Evolutionary conservation across 1,140 invertebrate genomes (phyloP).

Genomic region (Drosophila orena): DNA sequence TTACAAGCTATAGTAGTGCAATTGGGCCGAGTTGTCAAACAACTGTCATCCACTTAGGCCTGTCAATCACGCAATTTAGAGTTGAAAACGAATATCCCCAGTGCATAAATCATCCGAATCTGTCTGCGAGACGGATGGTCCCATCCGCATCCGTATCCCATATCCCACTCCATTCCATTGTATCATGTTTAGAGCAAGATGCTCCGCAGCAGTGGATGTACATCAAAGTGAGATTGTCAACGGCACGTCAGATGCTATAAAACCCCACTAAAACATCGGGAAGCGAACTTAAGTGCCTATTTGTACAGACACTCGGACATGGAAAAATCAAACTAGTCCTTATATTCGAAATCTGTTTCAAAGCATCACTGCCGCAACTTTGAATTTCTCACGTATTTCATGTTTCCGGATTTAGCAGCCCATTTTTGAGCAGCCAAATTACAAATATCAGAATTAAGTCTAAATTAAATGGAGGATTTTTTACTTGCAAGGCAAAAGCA

Average conservation of each 20-base stretch:
- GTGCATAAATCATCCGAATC: conserved; percentile 73
- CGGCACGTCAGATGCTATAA: conserved; percentile 77
- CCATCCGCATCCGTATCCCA: conserved; percentile 17
- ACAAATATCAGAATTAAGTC: conserved; percentile 16
- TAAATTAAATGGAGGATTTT: not conserved
- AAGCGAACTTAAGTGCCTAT: conserved; percentile 72
- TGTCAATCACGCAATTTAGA: conserved; percentile 81
- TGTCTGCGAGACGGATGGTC: conserved; percentile 47
- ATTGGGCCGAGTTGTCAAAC: conserved; percentile 79
- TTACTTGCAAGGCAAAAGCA: too few species aligned
- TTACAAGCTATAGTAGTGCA: conserved; percentile 63
- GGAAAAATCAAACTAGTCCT: conserved; percentile 28
- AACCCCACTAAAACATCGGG: conserved; percentile 65
- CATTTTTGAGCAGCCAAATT: conserved; percentile 38
- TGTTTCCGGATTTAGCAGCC: conserved; percentile 70
- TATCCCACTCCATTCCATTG: conserved; percentile 5
- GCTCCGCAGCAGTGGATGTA: conserved; percentile 61
- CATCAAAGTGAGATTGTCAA: conserved; percentile 79
- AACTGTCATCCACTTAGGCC: conserved; percentile 84
- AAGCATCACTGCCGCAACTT: conserved; percentile 41
- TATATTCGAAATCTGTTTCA: conserved; percentile 43
- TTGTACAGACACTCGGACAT: conserved; percentile 49
- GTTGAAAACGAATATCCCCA: conserved; percentile 58
- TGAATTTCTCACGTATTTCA: conserved; percentile 82
- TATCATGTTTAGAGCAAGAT: conserved; percentile 41